Percentiles rank a stretch among this genome's conserved stretches.
phyloP scores from a whole-genome alignment of 1,140 invertebrate species.

The Brachionus angularis region DNA sequence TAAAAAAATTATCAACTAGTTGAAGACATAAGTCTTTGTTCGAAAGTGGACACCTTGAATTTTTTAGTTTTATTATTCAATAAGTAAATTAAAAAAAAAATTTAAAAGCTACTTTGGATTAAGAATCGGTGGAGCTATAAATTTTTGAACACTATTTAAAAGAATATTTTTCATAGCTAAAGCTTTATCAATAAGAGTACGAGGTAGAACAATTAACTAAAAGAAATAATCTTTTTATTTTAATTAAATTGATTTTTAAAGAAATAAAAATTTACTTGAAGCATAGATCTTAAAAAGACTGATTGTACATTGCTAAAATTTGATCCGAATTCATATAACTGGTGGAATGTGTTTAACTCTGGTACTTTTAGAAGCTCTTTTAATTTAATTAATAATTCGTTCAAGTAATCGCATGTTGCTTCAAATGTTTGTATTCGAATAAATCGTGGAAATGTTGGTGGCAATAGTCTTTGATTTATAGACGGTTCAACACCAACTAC shows the following conservation, averaged over 20 bases:
- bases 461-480: conserved; percentile 85
- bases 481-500: conserved; percentile 85
- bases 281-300: conserved; percentile 31
- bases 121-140: conserved; percentile 15
- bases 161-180: conserved; percentile 31
- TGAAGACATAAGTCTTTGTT: conserved; percentile 67
- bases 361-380: neutral
- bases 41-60: conserved; percentile 49
- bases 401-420: neutral
- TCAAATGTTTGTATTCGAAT: conserved; percentile 68
- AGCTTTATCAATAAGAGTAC: conserved; percentile 1
- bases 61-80: neutral
- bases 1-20: conserved; percentile 80
- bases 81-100: conserved; percentile 1
- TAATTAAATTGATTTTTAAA: neutral
- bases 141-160: conserved; percentile 7
- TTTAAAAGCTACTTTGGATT: conserved; percentile 10
- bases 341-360: conserved; percentile 17
- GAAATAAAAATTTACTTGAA: conserved; percentile 28
- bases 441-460: conserved; percentile 94
- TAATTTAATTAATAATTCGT: neutral
- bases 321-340: conserved; percentile 12
- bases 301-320: conserved; percentile 15
- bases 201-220: conserved; percentile 1
- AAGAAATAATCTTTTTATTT: neutral